Percentiles rank a stretch among this genome's conserved stretches.
These are phyloP conservation scores for Drosophila monieri DNA, from an alignment of 2,888 invertebrate genomes.

Conservation along the genomic window DNA sequence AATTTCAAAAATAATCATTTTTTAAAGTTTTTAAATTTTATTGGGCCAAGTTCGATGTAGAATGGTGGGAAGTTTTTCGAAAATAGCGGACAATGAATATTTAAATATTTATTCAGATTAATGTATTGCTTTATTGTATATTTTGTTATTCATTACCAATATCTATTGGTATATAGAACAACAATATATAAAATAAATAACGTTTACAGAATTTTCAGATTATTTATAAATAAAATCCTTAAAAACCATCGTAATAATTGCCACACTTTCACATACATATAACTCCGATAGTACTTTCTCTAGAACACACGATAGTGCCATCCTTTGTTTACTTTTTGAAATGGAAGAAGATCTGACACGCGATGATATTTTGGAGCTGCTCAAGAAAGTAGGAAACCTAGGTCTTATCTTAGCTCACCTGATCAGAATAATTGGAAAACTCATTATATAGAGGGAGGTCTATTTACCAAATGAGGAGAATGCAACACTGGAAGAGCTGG, in stretches of 20 bases:
- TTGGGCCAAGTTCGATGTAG: too few relatives aligned
- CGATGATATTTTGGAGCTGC: background rate
- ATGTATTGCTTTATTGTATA: too few relatives aligned
- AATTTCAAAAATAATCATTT: constrained; percentile 4
- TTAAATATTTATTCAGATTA: too few relatives aligned
- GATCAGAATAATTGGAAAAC: background rate
- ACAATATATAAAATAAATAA: too few relatives aligned
- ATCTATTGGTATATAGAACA: too few relatives aligned
- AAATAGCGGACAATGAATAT: too few relatives aligned
- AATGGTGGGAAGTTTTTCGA: too few relatives aligned
- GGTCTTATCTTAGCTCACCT: background rate
- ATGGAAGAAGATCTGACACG: background rate
- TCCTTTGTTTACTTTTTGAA: background rate
- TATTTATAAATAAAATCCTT: too few relatives aligned
- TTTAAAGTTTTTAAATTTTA: background rate
- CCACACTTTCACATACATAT: too few relatives aligned
- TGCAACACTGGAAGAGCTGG: constrained; percentile 34
- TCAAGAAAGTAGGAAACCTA: background rate
- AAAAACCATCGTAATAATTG: too few relatives aligned
- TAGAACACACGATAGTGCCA: background rate
- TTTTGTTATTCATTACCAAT: too few relatives aligned
- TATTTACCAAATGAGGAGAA: constrained; percentile 29
- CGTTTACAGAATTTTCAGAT: too few relatives aligned
- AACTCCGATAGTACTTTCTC: background rate
- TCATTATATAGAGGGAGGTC: constrained; percentile 41